Evolutionary conservation across 2,888 invertebrate species (phyloP).

Genomic region (Clivina fossor): DNA sequence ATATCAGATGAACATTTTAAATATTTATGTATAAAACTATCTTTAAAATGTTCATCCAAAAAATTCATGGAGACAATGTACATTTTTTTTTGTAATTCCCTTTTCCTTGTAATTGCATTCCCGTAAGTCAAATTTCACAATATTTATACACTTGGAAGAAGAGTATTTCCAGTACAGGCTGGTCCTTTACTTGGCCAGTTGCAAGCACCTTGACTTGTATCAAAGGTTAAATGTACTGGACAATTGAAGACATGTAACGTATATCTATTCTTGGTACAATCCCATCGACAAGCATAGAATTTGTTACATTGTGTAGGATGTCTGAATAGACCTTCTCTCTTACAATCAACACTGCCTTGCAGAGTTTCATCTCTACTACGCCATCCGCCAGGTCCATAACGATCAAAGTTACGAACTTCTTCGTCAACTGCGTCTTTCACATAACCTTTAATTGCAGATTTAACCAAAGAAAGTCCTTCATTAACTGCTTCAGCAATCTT

Average conservation of each 20-base stretch:
- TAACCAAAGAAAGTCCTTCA: conserved; percentile 47
- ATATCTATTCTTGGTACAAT: conserved; percentile 72
- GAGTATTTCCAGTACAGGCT: conserved; percentile 70
- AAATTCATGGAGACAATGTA: neutral
- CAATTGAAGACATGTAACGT: conserved; percentile 78
- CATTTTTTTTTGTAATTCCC: neutral
- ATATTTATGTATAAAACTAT: too few species aligned
- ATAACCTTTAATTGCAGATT: conserved; percentile 47
- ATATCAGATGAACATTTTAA: conserved; percentile 12
- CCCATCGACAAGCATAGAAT: conserved; percentile 82
- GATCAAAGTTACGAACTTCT: conserved; percentile 54
- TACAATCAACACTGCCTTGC: conserved; percentile 63
- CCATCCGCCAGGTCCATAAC: conserved; percentile 65
- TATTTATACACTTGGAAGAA: conserved; percentile 44
- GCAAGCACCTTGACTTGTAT: conserved; percentile 73
- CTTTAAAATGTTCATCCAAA: conserved; percentile 10
- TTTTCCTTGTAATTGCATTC: neutral
- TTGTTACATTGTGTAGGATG: conserved; percentile 80
- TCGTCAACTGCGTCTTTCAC: conserved; percentile 52
- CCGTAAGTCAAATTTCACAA: neutral
- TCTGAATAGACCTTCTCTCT: conserved; percentile 64
- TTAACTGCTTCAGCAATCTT: conserved; percentile 44
- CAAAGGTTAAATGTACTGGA: conserved; percentile 76
- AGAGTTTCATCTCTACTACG: conserved; percentile 62
- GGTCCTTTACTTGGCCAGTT: conserved; percentile 83